Base-by-base conservation (phyloP, 2,113 vertebrate genomes). In the Indri indri region DNA sequence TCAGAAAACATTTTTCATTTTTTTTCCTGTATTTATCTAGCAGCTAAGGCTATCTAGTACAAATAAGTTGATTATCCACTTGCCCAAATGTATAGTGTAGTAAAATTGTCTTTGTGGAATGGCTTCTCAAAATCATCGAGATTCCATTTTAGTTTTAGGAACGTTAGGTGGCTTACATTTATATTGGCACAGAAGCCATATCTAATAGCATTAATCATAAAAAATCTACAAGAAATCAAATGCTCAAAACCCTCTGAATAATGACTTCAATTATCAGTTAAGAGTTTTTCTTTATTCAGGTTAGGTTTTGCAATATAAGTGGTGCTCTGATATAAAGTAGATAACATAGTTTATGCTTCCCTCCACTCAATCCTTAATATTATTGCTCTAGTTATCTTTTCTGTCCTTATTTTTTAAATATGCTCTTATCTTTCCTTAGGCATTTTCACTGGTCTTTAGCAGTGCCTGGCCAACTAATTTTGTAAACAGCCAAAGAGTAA, bases 1-100 rank as follows among this genome's bases (percentile, higher is more conserved):
- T 97, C 68, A 98, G 95, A 98, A 98, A 98, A 97, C 97, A 99
- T 98, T 99, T 98, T 98, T 99, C 98, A 98, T 98, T 98, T 97
- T 98, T 97, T 97, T 74, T 3, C 95, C 96, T 97, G 79, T 97
- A 94, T 94, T 98, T 98, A 92, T 8, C 93, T 77, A 97, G 94
- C 97, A 95, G 95, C 96, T 85, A 97, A 91, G 97, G 66, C 96
- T 97, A 98, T 98, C 98, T 92, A 94, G 97, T 91, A 97, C 95
- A 91, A 95, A 95, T 96, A 96, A 98, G 97, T 23, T 96, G 97
- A 98, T 96, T 88, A 93, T 61, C 92, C 79, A 97, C 92, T 97
- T 98, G 97, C 95, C 96, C 97, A 94, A 90, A 79, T 94, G 85
- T 47, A 84, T 88, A 94, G 34, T 50, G 76, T 91, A 97, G 96